Conservation (phyloP, 2,113 vertebrate genomes). For the Emydura subglobosa region DNA sequence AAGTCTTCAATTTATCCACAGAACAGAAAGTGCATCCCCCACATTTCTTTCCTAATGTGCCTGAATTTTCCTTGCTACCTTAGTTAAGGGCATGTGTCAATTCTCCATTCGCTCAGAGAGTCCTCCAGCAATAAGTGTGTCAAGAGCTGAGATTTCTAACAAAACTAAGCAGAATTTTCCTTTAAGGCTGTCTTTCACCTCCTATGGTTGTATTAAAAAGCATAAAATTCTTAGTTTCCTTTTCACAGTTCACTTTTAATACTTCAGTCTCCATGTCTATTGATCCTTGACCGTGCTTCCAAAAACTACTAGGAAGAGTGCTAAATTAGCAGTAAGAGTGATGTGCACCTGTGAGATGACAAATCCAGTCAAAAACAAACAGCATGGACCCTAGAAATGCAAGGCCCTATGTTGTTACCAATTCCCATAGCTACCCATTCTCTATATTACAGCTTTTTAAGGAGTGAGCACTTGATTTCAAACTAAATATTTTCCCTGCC, state of each 20-base stretch:
- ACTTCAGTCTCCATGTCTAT: neutral
- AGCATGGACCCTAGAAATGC: neutral
- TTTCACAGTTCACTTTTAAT: neutral
- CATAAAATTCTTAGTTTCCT: neutral
- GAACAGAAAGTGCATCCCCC: rapidly evolving
- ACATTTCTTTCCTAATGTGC: neutral
- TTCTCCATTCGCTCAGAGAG: neutral
- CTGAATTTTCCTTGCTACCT: neutral
- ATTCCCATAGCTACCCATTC: neutral
- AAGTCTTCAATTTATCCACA: neutral
- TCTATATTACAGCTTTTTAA: neutral
- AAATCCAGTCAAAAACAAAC: neutral
- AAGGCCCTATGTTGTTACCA: neutral
- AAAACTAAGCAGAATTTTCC: neutral
- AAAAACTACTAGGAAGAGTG: neutral
- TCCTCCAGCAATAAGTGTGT: neutral
- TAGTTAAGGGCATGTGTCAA: neutral
- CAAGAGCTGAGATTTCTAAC: neutral
- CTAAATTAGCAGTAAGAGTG: neutral
- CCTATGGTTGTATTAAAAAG: neutral
- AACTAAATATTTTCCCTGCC: conserved; percentile 13
- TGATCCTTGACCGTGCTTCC: neutral
- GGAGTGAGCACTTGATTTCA: neutral
- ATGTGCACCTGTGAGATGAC: rapidly evolving
- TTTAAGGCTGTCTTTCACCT: neutral